A percentile compares a stretch with the other conserved stretches of the same genome.
These are phyloP conservation scores for Andrena chrysosceles DNA, from an alignment of 2,888 invertebrate genomes.

Conservation along the genomic window DNA sequence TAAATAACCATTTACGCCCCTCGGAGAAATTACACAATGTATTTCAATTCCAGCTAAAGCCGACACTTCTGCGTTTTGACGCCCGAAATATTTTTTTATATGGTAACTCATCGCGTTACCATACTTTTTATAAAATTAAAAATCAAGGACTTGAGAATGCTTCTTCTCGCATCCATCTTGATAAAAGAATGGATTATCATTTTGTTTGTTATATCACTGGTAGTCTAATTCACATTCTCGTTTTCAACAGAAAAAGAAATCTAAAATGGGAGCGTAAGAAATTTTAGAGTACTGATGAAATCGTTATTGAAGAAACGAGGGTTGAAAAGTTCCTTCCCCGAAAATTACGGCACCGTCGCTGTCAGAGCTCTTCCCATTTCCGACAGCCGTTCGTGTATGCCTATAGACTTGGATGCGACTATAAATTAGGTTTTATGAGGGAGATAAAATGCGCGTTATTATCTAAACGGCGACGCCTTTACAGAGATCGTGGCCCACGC, in stretches of 20 bases:
- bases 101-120: background rate
- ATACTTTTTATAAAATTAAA: background rate
- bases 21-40: too few relatives aligned
- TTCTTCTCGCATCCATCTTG: background rate
- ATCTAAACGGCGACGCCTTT: constrained; percentile 84
- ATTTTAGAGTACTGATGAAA: background rate
- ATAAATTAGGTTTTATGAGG: constrained; percentile 85
- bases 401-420: constrained; percentile 82
- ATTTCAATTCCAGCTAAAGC: too few relatives aligned
- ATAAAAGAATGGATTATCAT: background rate
- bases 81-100: background rate
- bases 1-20: background rate
- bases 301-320: constrained; percentile 29
- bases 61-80: too few relatives aligned
- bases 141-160: background rate
- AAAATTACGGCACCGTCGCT: constrained; percentile 67
- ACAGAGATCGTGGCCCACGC: constrained; percentile 81
- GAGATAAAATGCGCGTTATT: constrained; percentile 85
- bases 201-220: too few relatives aligned
- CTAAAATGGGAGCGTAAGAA: background rate
- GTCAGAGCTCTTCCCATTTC: constrained; percentile 77
- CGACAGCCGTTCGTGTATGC: constrained; percentile 76
- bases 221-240: too few relatives aligned
- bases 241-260: too few relatives aligned
- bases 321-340: constrained; percentile 45